Evolutionary conservation across 2,888 invertebrate species (phyloP).

Genomic region (Drosophila cognata): DNA sequence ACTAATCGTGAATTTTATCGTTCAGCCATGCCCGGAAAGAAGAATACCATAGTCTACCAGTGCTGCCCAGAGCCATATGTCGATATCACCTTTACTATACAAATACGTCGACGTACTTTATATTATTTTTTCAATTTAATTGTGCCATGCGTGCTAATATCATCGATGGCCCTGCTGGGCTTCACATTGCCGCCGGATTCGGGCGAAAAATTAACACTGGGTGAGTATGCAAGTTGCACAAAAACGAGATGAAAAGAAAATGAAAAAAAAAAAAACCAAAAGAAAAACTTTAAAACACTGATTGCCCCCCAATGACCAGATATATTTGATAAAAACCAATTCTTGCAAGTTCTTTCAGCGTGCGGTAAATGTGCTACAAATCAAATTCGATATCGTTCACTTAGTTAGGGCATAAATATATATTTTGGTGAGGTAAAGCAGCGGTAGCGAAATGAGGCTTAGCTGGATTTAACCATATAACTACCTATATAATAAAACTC

Average conservation of each 20-base stretch:
- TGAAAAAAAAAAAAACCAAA: not conserved
- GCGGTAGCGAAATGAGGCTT: slow-evolving; percentile 84
- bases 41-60: slow-evolving; percentile 95
- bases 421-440: slow-evolving; percentile 59
- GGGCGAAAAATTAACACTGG: slow-evolving; percentile 85
- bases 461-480: slow-evolving; percentile 77
- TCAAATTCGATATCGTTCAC: slow-evolving; percentile 7
- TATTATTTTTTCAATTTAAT: slow-evolving; percentile 99
- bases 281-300: slow-evolving; percentile 31
- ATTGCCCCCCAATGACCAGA: slow-evolving; percentile 34
- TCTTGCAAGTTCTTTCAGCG: slow-evolving; percentile 65
- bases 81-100: slow-evolving; percentile 96
- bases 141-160: slow-evolving; percentile 99
- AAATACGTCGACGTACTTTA: slow-evolving; percentile 97
- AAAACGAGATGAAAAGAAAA: slow-evolving; percentile 1
- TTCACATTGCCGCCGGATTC: slow-evolving; percentile 98
- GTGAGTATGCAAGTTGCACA: slow-evolving; percentile 78
- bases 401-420: slow-evolving; percentile 40
- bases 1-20: slow-evolving; percentile 65
- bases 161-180: slow-evolving; percentile 98
- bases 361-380: slow-evolving; percentile 26
- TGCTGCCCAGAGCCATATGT: slow-evolving; percentile 97
- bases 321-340: slow-evolving; percentile 29
- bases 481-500: slow-evolving; percentile 34
- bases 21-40: slow-evolving; percentile 95